A percentile compares a stretch with the other conserved stretches of the same genome.
Conservation (phyloP, 2,113 vertebrate species). For the Nipponia nippon region DNA sequence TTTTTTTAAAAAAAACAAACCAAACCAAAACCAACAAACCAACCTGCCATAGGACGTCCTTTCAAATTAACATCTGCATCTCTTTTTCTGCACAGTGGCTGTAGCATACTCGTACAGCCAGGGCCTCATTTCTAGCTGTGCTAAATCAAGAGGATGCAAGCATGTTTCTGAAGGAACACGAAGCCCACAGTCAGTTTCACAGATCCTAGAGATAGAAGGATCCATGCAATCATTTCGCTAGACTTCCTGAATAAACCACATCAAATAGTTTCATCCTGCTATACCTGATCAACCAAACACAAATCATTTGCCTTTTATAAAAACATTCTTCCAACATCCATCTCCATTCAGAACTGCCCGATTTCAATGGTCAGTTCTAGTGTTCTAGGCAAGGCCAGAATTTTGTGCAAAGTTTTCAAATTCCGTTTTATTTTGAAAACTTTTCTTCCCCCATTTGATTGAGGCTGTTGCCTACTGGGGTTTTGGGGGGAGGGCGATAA, state of each 20-base stretch:
- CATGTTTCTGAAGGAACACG: not conserved
- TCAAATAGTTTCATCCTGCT: not conserved
- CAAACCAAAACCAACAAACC: not conserved
- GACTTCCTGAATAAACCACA: not conserved
- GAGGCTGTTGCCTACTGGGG: not conserved
- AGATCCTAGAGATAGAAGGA: not conserved
- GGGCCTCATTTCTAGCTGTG: not conserved
- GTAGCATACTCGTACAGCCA: not conserved
- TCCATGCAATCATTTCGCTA: not conserved
- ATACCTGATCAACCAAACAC: not conserved
- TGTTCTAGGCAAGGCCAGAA: not conserved
- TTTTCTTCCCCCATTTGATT: not conserved
- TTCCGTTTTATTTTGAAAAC: not conserved
- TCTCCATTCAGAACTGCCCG: not conserved
- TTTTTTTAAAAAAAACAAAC: not conserved
- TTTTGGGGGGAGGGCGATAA: rapidly evolving
- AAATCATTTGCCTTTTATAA: not conserved
- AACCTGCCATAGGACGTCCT: not conserved
- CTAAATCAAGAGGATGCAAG: not conserved
- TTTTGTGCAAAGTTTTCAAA: not conserved
- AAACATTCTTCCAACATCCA: not conserved
- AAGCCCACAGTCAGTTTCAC: not conserved
- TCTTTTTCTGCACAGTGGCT: not conserved
- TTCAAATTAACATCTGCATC: not conserved
- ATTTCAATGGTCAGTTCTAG: not conserved